These are phyloP conservation scores for Dicyrtomina minuta DNA, from an alignment of 2,888 invertebrate genomes.

Conservation along the genomic window DNA sequence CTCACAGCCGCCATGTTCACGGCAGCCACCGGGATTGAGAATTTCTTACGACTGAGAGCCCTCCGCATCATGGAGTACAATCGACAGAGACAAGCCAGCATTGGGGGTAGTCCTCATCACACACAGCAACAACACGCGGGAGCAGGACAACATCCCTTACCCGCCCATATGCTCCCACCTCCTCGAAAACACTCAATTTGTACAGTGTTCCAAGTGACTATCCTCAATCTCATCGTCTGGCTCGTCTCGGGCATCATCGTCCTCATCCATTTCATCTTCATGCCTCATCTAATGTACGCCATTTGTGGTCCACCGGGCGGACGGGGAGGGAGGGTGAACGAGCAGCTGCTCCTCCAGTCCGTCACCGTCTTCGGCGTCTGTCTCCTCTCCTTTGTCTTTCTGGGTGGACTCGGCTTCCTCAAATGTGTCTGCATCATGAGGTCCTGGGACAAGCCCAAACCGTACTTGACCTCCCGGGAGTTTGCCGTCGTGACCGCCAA, in stretches of 20 bases:
- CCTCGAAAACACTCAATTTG: constrained; percentile 40
- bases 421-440: constrained; percentile 50
- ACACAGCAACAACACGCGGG: background rate
- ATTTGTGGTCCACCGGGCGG: constrained; percentile 40
- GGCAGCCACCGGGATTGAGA: constrained; percentile 49
- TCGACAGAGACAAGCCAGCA: constrained; percentile 33
- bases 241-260: constrained; percentile 62
- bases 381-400: constrained; percentile 41
- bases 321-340: constrained; percentile 32
- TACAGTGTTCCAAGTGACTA: constrained; percentile 59
- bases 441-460: constrained; percentile 50
- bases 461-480: constrained; percentile 50
- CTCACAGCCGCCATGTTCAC: constrained; percentile 50
- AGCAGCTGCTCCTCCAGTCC: constrained; percentile 42
- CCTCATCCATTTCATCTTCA: constrained; percentile 64
- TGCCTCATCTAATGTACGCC: constrained; percentile 54
- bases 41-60: constrained; percentile 48
- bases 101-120: constrained; percentile 6
- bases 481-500: constrained; percentile 51
- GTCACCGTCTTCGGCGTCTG: constrained; percentile 43
- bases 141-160: too few relatives aligned
- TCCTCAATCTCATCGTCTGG: constrained; percentile 64
- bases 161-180: constrained; percentile 25
- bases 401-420: constrained; percentile 51
- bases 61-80: constrained; percentile 41